Conservation (phyloP, 1,140 invertebrate species). For the Drosophila seguyi region DNA sequence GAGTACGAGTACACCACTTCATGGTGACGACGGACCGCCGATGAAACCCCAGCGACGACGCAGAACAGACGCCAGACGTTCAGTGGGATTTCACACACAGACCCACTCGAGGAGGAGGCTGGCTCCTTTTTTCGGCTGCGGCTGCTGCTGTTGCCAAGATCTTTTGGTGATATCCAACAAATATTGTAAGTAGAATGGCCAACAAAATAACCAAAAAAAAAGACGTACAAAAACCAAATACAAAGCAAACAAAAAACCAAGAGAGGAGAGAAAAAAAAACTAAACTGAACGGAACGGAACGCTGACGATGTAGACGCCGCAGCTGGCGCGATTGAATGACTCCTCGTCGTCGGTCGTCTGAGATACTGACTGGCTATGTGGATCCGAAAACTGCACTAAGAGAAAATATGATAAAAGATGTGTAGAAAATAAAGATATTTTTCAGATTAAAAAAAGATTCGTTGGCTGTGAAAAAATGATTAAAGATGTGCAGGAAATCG, state of each 20-base stretch:
- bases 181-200: conserved; percentile 81
- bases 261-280: conserved; percentile 44
- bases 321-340: conserved; percentile 82
- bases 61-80: conserved; percentile 73
- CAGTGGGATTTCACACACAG: conserved; percentile 76
- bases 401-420: not conserved
- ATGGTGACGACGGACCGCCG: conserved; percentile 66
- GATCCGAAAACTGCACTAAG: conserved; percentile 16
- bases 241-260: conserved; percentile 46
- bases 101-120: conserved; percentile 53
- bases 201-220: conserved; percentile 57
- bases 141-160: conserved; percentile 74
- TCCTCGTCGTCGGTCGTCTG: conserved; percentile 74
- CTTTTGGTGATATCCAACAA: conserved; percentile 77
- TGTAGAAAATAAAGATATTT: not conserved
- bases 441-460: not conserved
- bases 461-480: too few relatives aligned
- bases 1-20: conserved; percentile 61
- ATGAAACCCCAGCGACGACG: conserved; percentile 54
- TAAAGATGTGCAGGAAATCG: too few relatives aligned
- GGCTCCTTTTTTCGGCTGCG: conserved; percentile 53
- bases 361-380: conserved; percentile 76
- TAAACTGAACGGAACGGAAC: conserved; percentile 62
- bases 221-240: conserved; percentile 34
- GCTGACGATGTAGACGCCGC: conserved; percentile 74